Percentiles rank a stretch among this genome's conserved stretches.
Evolutionary conservation across 2,113 vertebrate species (phyloP).

Genomic region (Hiodon tergisus): DNA sequence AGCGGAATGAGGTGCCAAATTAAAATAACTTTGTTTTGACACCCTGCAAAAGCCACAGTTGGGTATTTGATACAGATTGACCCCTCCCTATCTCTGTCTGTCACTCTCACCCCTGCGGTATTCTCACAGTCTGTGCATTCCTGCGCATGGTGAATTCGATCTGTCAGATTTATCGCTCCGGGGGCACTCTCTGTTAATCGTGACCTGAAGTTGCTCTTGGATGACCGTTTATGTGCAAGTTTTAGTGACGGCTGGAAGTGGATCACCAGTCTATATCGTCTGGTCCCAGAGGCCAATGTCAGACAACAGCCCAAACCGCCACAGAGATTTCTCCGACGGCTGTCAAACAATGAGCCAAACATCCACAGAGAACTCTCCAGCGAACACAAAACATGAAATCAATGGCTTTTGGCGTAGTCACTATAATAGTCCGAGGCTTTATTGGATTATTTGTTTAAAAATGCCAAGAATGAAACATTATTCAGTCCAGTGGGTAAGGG

Average conservation of each 20-base stretch:
- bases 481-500: neutral
- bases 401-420: neutral
- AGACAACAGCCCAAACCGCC: neutral
- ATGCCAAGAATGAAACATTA: neutral
- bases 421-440: neutral
- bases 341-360: no score
- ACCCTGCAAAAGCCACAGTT: neutral
- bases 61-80: conserved; percentile 26
- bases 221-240: conserved; percentile 15
- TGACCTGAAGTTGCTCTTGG: conserved; percentile 16
- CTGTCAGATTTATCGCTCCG: conserved; percentile 26
- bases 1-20: neutral
- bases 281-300: conserved; percentile 23
- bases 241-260: conserved; percentile 16
- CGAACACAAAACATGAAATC: no score
- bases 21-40: neutral
- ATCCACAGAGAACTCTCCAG: no score
- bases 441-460: neutral
- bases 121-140: conserved; percentile 30
- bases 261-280: conserved; percentile 11
- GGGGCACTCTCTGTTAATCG: conserved; percentile 36
- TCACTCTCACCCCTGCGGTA: neutral
- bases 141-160: conserved; percentile 28
- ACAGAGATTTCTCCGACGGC: neutral
- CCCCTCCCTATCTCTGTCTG: conserved; percentile 4